Conservation (phyloP, 2,113 vertebrate species). For the Microcebus jonahi region DNA sequence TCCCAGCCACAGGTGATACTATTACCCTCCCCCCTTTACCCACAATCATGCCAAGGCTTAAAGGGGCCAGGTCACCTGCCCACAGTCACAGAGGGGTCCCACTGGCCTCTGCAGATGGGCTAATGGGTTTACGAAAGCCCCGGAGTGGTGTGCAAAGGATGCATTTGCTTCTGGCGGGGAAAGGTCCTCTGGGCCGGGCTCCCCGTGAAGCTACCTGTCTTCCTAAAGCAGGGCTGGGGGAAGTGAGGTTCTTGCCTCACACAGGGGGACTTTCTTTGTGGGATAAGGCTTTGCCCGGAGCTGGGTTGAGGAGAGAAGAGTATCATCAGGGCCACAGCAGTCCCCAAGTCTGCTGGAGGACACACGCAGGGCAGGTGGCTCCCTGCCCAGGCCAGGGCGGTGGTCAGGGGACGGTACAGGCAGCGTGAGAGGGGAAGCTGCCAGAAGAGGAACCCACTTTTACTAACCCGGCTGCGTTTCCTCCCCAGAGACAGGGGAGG, state of each 20-base stretch:
- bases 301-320: not conserved
- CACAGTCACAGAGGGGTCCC: not conserved
- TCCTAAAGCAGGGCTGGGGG: not conserved
- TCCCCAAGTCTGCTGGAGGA: not conserved
- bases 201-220: not conserved
- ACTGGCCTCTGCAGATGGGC: not conserved
- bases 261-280: not conserved
- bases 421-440: constrained; percentile 36
- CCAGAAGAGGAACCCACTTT: constrained; percentile 52
- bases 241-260: not conserved
- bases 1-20: not conserved
- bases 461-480: not conserved
- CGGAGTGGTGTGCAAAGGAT: not conserved
- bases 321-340: not conserved
- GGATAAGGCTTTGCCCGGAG: not conserved
- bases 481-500: not conserved
- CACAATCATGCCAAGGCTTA: not conserved
- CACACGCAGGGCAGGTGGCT: not conserved
- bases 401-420: not conserved
- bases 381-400: not conserved
- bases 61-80: not conserved
- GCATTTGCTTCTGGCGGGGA: not conserved
- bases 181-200: not conserved
- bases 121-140: not conserved
- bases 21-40: not conserved